Conservation (phyloP, 2,113 vertebrate genomes). For the Pongo pygmaeus region DNA sequence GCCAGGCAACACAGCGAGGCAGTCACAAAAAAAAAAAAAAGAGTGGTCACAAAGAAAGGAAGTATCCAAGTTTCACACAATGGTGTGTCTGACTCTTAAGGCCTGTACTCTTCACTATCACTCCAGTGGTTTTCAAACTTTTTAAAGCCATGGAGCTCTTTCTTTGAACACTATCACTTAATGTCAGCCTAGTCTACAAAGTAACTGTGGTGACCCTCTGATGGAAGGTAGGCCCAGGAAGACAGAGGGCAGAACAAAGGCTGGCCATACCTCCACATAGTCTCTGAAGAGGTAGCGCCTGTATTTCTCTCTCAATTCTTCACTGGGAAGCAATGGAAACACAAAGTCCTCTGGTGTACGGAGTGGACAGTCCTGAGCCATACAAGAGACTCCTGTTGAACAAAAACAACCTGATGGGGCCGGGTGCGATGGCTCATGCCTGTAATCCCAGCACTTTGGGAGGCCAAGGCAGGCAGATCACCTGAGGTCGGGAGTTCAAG, state of each 20-base stretch:
- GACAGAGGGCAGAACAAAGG: not conserved
- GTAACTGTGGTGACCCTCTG: not conserved
- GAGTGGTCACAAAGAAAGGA: not conserved
- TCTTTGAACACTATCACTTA: not conserved
- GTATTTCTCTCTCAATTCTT: conserved; percentile 99
- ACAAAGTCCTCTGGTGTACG: conserved; percentile 98
- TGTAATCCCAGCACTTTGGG: too few relatives aligned
- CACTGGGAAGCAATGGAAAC: conserved; percentile 94
- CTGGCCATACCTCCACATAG: conserved; percentile 92
- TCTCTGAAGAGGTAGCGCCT: conserved; percentile 99
- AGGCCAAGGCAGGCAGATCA: too few relatives aligned
- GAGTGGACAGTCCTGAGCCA: conserved; percentile 98
- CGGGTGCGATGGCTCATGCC: too few relatives aligned
- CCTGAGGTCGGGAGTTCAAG: too few relatives aligned
- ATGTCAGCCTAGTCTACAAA: not conserved
- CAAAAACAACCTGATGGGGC: conserved; percentile 46
- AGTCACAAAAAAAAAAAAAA: too few relatives aligned
- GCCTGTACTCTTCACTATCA: not conserved
- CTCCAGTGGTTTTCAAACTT: not conserved
- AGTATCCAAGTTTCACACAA: not conserved
- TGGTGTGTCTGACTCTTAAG: not conserved
- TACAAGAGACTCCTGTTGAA: conserved; percentile 94
- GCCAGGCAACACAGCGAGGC: too few relatives aligned
- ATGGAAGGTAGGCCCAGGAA: not conserved
- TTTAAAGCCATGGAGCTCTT: not conserved